Conservation (phyloP, 2,113 vertebrate species). For the Oenanthe melanoleuca region DNA sequence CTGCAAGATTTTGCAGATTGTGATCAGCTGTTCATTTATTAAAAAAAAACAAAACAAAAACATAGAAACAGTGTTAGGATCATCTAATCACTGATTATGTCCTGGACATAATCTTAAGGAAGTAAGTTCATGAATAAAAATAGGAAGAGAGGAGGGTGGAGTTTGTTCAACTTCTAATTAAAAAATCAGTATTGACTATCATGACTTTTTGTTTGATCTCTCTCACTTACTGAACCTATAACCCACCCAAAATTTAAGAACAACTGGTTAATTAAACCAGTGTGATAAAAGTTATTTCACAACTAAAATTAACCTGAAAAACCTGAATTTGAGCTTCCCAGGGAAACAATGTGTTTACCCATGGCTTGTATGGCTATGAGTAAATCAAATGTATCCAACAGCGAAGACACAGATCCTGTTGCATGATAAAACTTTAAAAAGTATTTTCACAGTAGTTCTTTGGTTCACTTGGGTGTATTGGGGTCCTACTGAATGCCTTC, state of each 20-base stretch:
- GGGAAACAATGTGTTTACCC: background rate
- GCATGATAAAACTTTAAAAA: background rate
- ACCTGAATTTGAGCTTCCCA: background rate
- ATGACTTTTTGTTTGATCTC: background rate
- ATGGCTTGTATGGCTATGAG: background rate
- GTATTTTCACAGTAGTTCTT: background rate
- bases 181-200: background rate
- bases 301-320: background rate
- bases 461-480: background rate
- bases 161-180: conserved; percentile 48
- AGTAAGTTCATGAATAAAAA: background rate
- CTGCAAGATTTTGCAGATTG: background rate
- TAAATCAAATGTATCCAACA: background rate
- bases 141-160: conserved; percentile 53
- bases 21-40: background rate
- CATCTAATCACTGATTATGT: background rate
- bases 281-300: background rate
- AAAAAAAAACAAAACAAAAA: background rate
- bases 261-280: conserved; percentile 37
- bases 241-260: background rate
- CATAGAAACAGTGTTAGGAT: background rate
- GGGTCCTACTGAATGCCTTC: background rate
- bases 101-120: background rate
- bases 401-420: background rate
- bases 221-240: background rate